Evolutionary conservation across 2,888 invertebrate species (phyloP).

Genomic region (Trachelus troglodyta): DNA sequence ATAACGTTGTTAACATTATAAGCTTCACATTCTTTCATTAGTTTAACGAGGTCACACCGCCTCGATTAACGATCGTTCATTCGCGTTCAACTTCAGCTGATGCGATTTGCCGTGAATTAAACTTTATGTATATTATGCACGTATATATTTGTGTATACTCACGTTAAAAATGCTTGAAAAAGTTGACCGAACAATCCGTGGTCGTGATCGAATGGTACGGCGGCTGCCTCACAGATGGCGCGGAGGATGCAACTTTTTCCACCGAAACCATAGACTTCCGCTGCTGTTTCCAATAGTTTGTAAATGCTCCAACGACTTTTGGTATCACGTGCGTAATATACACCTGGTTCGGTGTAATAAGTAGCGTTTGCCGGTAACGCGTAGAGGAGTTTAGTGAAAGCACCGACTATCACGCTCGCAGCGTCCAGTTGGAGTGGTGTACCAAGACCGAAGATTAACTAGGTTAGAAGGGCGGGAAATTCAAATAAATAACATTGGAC

Average conservation of each 20-base stretch:
- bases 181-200: slow-evolving; percentile 81
- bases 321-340: slow-evolving; percentile 41
- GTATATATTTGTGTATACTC: slow-evolving; percentile 18
- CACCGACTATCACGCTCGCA: slow-evolving; percentile 63
- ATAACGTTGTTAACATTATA: no score
- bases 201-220: slow-evolving; percentile 75
- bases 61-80: no score
- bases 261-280: slow-evolving; percentile 62
- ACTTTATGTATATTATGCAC: background rate
- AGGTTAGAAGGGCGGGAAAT: slow-evolving; percentile 12
- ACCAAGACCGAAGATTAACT: slow-evolving; percentile 65
- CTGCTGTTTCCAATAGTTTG: slow-evolving; percentile 72
- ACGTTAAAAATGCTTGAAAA: slow-evolving; percentile 78
- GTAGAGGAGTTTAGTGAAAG: slow-evolving; percentile 63
- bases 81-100: no score
- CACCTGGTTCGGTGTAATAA: slow-evolving; percentile 58
- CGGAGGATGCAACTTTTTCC: slow-evolving; percentile 77
- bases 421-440: slow-evolving; percentile 62
- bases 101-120: no score
- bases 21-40: no score
- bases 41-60: no score
- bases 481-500: background rate
- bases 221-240: slow-evolving; percentile 82
- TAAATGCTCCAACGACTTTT: slow-evolving; percentile 74
- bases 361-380: slow-evolving; percentile 61